Conservation (phyloP, 2,113 vertebrate species). For the Picathartes gymnocephalus region DNA sequence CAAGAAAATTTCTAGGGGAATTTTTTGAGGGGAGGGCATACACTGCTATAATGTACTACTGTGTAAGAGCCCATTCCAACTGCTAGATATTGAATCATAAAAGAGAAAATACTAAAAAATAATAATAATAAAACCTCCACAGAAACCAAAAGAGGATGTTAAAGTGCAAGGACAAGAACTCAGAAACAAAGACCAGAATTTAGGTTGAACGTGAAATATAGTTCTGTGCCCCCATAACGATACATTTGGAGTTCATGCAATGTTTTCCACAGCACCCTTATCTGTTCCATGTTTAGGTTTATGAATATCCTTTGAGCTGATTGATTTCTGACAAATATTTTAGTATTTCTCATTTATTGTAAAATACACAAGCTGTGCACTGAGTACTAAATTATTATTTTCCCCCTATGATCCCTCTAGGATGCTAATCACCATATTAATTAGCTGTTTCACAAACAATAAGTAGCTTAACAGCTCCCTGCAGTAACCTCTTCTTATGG, state of each 20-base stretch:
- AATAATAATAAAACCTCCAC: accelerated
- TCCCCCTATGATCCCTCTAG: conserved; percentile 7
- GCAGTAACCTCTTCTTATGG: neutral
- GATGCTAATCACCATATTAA: conserved; percentile 29
- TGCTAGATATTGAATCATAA: neutral
- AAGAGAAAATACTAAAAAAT: neutral
- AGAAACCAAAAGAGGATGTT: neutral
- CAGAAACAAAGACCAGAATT: neutral
- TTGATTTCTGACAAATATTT: neutral
- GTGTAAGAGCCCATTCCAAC: neutral
- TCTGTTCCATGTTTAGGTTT: neutral
- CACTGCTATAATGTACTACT: neutral
- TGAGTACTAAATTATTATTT: conserved; percentile 5
- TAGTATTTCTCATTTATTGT: neutral
- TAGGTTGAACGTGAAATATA: neutral
- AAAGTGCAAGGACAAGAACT: neutral
- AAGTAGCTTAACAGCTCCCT: conserved; percentile 4
- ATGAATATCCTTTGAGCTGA: neutral
- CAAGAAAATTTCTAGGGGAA: neutral
- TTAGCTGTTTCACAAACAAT: conserved; percentile 29
- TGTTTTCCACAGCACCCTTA: neutral
- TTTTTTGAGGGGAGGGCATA: neutral
- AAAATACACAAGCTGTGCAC: neutral
- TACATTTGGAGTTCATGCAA: neutral
- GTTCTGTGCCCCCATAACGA: neutral